Percentiles rank a stretch among this genome's conserved stretches.
phyloP scores from a whole-genome alignment of 2,113 vertebrate species.

The Crypturellus undulatus region DNA sequence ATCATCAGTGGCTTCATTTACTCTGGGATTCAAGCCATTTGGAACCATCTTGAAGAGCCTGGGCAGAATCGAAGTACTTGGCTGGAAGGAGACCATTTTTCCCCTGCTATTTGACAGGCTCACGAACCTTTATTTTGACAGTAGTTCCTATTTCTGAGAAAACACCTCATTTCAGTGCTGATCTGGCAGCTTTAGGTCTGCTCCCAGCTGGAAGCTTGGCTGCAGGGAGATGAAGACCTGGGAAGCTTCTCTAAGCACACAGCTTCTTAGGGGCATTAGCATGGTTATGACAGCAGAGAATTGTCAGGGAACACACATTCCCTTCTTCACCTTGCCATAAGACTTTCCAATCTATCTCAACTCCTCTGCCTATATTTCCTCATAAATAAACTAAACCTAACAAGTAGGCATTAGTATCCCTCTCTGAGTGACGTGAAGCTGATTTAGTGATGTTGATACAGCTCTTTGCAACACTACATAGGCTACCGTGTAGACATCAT shows the following conservation, averaged over 20 bases:
- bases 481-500: neutral
- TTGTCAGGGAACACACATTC: neutral
- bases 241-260: neutral
- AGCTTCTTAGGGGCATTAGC: neutral
- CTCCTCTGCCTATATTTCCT: neutral
- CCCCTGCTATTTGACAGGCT: neutral
- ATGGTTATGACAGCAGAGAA: neutral
- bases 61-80: neutral
- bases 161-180: neutral
- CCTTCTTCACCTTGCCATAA: neutral
- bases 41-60: neutral
- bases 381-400: conserved; percentile 9
- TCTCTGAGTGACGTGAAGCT: neutral
- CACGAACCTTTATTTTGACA: neutral
- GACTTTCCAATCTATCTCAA: neutral
- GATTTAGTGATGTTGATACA: conserved; percentile 43
- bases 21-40: neutral
- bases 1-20: neutral
- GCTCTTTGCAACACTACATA: conserved; percentile 34
- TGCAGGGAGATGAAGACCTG: neutral
- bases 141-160: neutral
- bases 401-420: neutral
- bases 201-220: neutral
- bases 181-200: neutral
- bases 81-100: neutral